Evolutionary conservation across 2,113 vertebrate species (phyloP).

Genomic region (Hucho hucho): DNA sequence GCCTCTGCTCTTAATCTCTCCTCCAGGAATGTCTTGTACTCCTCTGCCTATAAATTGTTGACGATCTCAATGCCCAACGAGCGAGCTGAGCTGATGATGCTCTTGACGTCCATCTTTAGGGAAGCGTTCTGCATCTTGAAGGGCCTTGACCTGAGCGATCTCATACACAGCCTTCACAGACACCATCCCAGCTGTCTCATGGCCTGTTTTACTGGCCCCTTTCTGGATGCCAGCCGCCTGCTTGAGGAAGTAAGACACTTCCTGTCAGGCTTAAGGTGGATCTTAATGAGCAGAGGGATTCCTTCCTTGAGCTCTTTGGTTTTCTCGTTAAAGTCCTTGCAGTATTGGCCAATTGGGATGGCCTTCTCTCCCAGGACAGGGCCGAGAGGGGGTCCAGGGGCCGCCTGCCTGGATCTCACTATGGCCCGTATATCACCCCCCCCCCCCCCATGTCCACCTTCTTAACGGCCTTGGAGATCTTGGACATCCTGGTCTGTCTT

Average conservation of each 20-base stretch:
- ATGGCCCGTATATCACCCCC: too few relatives aligned
- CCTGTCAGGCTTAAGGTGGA: conserved; percentile 86
- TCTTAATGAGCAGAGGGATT: conserved; percentile 83
- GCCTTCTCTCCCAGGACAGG: conserved; percentile 70
- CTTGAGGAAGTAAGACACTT: conserved; percentile 85
- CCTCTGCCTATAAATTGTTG: conserved; percentile 79
- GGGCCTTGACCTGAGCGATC: conserved; percentile 81
- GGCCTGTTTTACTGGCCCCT: conserved; percentile 82
- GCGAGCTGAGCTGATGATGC: conserved; percentile 80
- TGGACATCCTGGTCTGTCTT: too few relatives aligned
- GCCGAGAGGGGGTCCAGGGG: too few relatives aligned
- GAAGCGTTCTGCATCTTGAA: conserved; percentile 76
- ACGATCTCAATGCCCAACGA: conserved; percentile 85
- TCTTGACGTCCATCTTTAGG: conserved; percentile 76
- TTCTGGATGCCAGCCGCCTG: conserved; percentile 88
- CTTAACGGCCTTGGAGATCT: too few relatives aligned
- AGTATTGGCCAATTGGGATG: conserved; percentile 87
- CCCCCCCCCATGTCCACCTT: too few relatives aligned
- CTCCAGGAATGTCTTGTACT: conserved; percentile 80
- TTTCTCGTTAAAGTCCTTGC: conserved; percentile 91
- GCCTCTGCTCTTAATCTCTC: conserved; percentile 74
- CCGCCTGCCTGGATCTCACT: too few relatives aligned
- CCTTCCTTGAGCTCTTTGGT: conserved; percentile 90
- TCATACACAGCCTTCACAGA: conserved; percentile 84
- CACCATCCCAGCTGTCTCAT: conserved; percentile 83